phyloP scores from a whole-genome alignment of 2,888 invertebrate genomes.

The Drosophila mulleri region DNA sequence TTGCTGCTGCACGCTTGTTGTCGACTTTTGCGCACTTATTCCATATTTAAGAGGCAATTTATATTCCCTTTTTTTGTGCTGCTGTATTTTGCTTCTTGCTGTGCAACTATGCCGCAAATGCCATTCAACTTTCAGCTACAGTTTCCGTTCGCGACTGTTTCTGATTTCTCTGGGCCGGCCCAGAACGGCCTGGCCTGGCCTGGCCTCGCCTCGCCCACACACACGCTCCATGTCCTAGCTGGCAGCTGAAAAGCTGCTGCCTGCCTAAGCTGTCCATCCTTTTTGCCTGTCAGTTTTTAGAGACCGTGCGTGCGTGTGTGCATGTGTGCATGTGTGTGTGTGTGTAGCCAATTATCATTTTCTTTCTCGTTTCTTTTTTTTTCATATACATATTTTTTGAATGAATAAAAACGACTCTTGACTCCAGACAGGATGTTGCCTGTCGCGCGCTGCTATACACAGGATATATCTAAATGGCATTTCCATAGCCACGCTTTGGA shows the following conservation, averaged over 20 bases:
- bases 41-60: constrained; percentile 85
- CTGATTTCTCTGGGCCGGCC: constrained; percentile 57
- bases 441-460: constrained; percentile 37
- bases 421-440: constrained; percentile 30
- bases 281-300: constrained; percentile 64
- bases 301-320: constrained; percentile 25
- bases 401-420: constrained; percentile 72
- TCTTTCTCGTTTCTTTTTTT: constrained; percentile 12
- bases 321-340: constrained; percentile 27
- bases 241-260: constrained; percentile 4
- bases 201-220: constrained; percentile 27
- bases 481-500: constrained; percentile 62
- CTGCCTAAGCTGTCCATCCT: constrained; percentile 56
- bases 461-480: constrained; percentile 73
- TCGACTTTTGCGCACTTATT: constrained; percentile 81
- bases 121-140: constrained; percentile 79
- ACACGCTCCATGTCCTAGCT: constrained; percentile 5
- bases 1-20: constrained; percentile 38
- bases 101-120: constrained; percentile 61
- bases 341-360: constrained; percentile 76
- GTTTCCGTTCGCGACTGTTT: constrained; percentile 76
- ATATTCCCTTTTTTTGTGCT: constrained; percentile 82
- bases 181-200: neutral
- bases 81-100: constrained; percentile 12
- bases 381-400: constrained; percentile 46